Conservation (phyloP, 2,888 invertebrate genomes). For the Amiota minor region DNA sequence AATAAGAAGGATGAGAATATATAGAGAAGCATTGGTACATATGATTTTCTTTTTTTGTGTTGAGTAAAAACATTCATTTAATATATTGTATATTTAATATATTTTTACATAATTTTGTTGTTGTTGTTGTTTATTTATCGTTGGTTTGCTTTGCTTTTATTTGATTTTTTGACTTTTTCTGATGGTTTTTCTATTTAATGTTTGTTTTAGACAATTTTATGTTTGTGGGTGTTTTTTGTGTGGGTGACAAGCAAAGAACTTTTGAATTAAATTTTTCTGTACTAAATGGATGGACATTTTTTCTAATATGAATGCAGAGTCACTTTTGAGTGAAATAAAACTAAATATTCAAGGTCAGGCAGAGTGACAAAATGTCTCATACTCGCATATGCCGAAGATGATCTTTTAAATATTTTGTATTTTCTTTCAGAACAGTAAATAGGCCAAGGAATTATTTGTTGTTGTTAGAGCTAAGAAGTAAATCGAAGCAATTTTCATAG, state of each 20-base stretch:
- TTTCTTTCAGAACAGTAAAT: not conserved
- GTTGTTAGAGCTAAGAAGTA: not conserved
- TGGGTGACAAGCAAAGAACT: not conserved
- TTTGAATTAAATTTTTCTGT: constrained; percentile 6
- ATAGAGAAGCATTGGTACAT: not conserved
- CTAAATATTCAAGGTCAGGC: constrained; percentile 18
- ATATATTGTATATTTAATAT: not conserved
- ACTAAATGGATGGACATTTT: not conserved
- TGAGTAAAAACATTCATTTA: not conserved
- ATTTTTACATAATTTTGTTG: constrained; percentile 15
- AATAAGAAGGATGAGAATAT: not conserved
- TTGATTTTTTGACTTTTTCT: constrained; percentile 7
- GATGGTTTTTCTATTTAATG: not conserved
- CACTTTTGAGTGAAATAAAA: not conserved
- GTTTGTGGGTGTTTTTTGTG: constrained; percentile 4
- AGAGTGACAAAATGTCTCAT: not conserved
- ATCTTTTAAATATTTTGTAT: not conserved
- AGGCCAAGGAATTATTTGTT: not conserved
- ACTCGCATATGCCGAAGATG: too few species aligned
- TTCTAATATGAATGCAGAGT: not conserved
- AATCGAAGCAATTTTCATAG: too few species aligned
- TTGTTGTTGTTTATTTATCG: not conserved
- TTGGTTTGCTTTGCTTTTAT: not conserved
- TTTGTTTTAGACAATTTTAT: constrained; percentile 12
- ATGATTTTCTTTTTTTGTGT: not conserved